phyloP scores from a whole-genome alignment of 2,888 invertebrate species.

The Chrysolina americana region DNA sequence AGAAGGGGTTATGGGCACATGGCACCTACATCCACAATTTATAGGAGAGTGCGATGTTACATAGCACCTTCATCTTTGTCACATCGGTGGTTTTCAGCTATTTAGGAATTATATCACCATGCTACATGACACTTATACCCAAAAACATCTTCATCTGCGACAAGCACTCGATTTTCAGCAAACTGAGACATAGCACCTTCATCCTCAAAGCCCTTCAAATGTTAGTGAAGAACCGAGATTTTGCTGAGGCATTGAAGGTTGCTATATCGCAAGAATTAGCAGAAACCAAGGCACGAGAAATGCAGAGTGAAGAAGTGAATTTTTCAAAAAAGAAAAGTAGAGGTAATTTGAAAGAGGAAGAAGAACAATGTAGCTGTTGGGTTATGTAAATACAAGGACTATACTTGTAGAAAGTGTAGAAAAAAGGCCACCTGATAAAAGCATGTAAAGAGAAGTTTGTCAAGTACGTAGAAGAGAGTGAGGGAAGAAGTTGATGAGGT shows the following conservation, averaged over 20 bases:
- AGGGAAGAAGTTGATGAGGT: background rate
- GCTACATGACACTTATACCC: too few species aligned
- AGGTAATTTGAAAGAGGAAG: background rate
- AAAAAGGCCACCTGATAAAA: background rate
- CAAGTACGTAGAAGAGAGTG: background rate
- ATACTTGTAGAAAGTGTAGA: background rate
- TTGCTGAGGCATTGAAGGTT: background rate
- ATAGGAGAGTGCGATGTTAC: too few species aligned
- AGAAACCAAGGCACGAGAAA: background rate
- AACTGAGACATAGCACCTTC: too few species aligned
- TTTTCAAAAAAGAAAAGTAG: background rate
- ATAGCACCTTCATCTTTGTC: too few species aligned
- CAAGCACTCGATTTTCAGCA: too few species aligned
- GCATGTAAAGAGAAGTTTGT: background rate
- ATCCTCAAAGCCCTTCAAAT: too few species aligned
- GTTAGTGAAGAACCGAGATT: background rate
- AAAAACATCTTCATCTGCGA: too few species aligned
- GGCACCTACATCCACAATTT: too few species aligned
- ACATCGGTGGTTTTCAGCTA: too few species aligned
- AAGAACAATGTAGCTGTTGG: background rate
- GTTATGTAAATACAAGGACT: background rate
- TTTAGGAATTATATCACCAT: too few species aligned
- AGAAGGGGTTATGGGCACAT: too few species aligned
- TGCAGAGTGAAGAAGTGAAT: background rate
- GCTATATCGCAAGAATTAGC: background rate